Base-by-base conservation (phyloP, 1,140 invertebrate genomes). In the Cephus cinctus region DNA sequence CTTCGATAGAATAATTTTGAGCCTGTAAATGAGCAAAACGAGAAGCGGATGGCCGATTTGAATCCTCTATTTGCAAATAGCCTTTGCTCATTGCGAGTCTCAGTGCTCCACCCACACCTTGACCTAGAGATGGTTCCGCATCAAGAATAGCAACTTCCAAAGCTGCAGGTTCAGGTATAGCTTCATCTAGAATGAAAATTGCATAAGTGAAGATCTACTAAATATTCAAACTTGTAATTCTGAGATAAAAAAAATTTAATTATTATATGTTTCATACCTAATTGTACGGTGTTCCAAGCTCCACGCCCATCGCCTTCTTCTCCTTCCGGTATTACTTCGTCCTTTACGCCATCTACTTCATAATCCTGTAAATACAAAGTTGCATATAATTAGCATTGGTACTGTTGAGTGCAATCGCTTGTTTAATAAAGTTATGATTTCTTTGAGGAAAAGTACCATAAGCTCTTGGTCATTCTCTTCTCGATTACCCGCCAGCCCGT, bases 1-100 rank as follows among this genome's bases (percentile, higher is more conserved):
- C 96, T 72, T 98, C 96, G 68, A 98, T 98, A 16, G 91, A 94
- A 78, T 98, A 98, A 78, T 96, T 89, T 61, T 94, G 83, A 3
- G 93, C 94, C 73, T 91, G 84, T 9, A 98, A 72, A 73, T 86
- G 83, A 23, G 88, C 84, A 75, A 88, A 83, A 58, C 86, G 75
- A n/a, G 83, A 82, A 47, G 84, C 87, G 3, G 85, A 85, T 1
- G 84, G 85, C 34, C 83, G 75, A 65, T 89, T 87, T 9, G 78
- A 79, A 30, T 88, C 85, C 60, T 91, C 89, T 62, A 88, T 87
- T 67, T 96, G 91, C 6, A 98, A 77, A 71, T 97, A 98, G 11
- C 94, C 97, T 83, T 98, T 98, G 57, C 93, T 96, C 65, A 91
- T 83, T 5, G 96, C 96, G 27, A 99, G 73, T 62, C 89, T 86